Conservation (phyloP, 2,888 invertebrate genomes). For the Laspeyria flexula region DNA sequence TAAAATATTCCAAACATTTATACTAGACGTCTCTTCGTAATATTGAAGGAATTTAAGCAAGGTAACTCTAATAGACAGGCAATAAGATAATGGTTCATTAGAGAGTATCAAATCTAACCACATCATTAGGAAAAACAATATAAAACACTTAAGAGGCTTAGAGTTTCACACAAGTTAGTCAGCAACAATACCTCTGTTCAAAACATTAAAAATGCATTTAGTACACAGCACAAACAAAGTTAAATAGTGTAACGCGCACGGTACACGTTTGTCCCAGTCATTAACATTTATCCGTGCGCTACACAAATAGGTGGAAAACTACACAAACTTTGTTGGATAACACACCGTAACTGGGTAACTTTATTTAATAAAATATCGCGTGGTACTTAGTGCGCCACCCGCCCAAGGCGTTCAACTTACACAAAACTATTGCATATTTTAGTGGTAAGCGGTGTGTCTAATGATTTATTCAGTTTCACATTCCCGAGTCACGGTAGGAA, state of each 20-base stretch:
- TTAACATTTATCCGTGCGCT: conserved; percentile 71
- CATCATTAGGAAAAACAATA: conserved; percentile 4
- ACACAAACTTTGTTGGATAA: conserved; percentile 69
- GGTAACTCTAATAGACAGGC: too few relatives aligned
- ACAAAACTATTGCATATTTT: conserved; percentile 84
- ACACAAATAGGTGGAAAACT: conserved; percentile 67
- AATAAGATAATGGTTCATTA: too few relatives aligned
- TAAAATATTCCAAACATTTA: too few relatives aligned
- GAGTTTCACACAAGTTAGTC: conserved; percentile 12
- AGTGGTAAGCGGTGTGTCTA: conserved; percentile 73
- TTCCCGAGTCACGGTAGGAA: conserved; percentile 73
- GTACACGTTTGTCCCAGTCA: conserved; percentile 58
- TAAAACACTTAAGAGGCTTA: conserved; percentile 3
- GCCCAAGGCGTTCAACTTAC: conserved; percentile 79
- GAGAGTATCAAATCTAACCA: too few relatives aligned
- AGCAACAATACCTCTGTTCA: conserved; percentile 21
- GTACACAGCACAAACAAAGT: conserved; percentile 58
- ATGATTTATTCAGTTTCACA: conserved; percentile 81
- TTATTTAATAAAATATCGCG: conserved; percentile 80
- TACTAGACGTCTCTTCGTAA: too few relatives aligned
- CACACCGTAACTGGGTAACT: conserved; percentile 63
- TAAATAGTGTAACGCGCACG: conserved; percentile 52
- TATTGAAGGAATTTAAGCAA: too few relatives aligned
- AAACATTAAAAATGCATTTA: conserved; percentile 63
- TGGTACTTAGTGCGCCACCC: conserved; percentile 67